Evolutionary conservation across 1,140 invertebrate genomes (phyloP).

Genomic region (Grapholita molesta): DNA sequence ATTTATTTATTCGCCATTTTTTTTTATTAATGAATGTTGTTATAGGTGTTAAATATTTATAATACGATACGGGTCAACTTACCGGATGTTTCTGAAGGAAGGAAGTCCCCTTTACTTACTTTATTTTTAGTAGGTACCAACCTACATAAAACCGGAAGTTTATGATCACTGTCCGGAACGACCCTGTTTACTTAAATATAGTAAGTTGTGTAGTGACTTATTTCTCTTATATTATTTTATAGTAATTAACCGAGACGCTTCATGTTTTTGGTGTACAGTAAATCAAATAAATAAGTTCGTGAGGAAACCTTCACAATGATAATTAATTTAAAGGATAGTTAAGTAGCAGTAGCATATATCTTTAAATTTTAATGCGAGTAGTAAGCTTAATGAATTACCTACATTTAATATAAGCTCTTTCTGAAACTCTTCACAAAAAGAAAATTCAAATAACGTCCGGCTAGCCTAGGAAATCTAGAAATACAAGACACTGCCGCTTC

Average conservation of each 20-base stretch:
- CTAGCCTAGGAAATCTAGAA: too few species aligned
- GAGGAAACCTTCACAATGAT: too few species aligned
- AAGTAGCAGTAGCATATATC: too few species aligned
- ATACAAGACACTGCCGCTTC: too few species aligned
- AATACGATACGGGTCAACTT: neutral
- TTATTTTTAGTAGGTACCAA: neutral
- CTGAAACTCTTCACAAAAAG: too few species aligned
- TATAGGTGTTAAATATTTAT: neutral
- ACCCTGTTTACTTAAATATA: slow-evolving; percentile 2
- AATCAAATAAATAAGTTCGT: too few species aligned
- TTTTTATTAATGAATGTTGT: neutral
- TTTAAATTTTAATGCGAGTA: too few species aligned
- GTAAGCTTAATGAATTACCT: too few species aligned
- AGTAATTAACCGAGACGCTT: neutral
- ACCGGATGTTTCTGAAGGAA: slow-evolving; percentile 3
- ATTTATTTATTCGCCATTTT: neutral
- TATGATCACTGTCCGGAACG: slow-evolving; percentile 5
- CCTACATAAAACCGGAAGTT: slow-evolving; percentile 9
- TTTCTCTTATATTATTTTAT: neutral
- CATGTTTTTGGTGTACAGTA: neutral
- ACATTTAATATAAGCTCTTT: too few species aligned
- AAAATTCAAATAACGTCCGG: too few species aligned
- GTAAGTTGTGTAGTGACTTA: neutral
- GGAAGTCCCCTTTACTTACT: neutral
- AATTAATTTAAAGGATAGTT: too few species aligned